phyloP scores from a whole-genome alignment of 2,113 vertebrate genomes.

The Sinocyclocheilus anshuiensis region DNA sequence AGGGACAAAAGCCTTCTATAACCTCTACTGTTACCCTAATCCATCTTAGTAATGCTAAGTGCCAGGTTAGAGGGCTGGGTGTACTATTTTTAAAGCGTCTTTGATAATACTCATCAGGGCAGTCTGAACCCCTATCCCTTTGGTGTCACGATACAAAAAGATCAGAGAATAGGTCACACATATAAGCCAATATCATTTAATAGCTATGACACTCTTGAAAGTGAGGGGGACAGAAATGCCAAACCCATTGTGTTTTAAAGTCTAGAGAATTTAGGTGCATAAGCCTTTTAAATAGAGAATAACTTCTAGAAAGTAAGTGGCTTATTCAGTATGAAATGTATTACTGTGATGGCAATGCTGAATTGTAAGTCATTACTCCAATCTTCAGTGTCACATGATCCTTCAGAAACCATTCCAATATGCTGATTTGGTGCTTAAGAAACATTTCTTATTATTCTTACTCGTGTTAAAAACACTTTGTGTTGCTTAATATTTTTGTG shows the following conservation, averaged over 20 bases:
- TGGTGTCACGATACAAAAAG: conserved; percentile 39
- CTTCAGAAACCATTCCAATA: background rate
- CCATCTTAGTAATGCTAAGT: conserved; percentile 53
- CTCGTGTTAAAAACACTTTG: too few species aligned
- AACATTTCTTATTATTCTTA: background rate
- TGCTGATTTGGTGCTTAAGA: background rate
- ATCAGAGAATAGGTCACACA: conserved; percentile 28
- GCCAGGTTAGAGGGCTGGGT: conserved; percentile 37
- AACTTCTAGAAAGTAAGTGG: background rate
- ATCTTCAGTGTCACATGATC: background rate
- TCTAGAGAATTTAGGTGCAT: background rate
- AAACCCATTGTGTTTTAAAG: background rate
- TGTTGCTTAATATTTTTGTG: too few species aligned
- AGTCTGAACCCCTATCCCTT: conserved; percentile 27
- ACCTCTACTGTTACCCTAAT: conserved; percentile 56
- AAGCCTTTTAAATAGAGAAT: background rate
- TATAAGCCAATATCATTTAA: conserved; percentile 9
- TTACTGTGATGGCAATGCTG: too few species aligned
- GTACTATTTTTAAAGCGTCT: conserved; percentile 51
- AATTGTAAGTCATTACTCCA: background rate
- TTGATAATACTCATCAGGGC: conserved; percentile 47
- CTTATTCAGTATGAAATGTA: background rate
- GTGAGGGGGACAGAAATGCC: background rate
- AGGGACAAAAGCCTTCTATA: conserved; percentile 38
- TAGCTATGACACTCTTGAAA: background rate